Conservation (phyloP, 2,888 invertebrate species). For the Caenorhabditis sp. region DNA sequence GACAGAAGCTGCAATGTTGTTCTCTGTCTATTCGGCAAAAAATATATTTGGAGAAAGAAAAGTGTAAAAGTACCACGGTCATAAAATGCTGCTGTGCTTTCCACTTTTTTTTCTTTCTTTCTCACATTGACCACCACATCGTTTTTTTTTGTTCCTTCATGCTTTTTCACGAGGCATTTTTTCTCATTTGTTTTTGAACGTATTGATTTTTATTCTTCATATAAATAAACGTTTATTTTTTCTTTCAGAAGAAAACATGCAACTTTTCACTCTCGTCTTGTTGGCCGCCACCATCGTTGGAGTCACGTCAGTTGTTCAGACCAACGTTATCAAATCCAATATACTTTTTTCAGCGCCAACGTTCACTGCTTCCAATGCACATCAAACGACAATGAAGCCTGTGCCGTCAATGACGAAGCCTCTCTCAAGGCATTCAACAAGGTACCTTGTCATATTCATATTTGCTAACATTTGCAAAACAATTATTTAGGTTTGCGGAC, state of each 20-base stretch:
- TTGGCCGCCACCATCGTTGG: constrained; percentile 33
- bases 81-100: constrained; percentile 9
- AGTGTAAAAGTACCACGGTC: background rate
- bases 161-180: background rate
- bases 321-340: background rate
- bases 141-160: background rate
- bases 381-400: constrained; percentile 51
- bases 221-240: background rate
- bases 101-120: constrained; percentile 13
- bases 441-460: constrained; percentile 14
- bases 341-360: constrained; percentile 29
- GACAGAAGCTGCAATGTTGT: too few relatives aligned
- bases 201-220: background rate
- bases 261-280: constrained; percentile 18
- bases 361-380: constrained; percentile 62
- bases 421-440: constrained; percentile 50
- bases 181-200: background rate
- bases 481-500: constrained; percentile 31
- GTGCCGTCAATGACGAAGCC: constrained; percentile 44
- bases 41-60: too few relatives aligned
- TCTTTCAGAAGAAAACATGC: constrained; percentile 13
- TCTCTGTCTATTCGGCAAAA: too few relatives aligned
- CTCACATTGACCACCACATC: constrained; percentile 7
- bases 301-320: constrained; percentile 26
- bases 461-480: constrained; percentile 5